Evolutionary conservation across 2,888 invertebrate genomes (phyloP), one percentile per base, ranked within the genome.

Genomic region (Metalampra italica): DNA sequence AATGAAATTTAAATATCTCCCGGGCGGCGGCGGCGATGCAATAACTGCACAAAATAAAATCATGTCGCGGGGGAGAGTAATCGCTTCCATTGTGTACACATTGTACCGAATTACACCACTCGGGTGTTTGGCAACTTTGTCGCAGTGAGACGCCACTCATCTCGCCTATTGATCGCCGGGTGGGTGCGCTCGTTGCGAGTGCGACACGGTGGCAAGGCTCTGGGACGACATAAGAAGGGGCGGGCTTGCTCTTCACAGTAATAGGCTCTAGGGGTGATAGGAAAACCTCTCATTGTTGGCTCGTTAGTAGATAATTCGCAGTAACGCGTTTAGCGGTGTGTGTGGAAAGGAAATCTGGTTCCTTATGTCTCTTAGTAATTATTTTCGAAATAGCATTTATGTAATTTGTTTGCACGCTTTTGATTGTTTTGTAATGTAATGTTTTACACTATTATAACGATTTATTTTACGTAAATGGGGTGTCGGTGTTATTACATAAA

Each of bases 1-100:
- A 89, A 89, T 88, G 87, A 86, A 88, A 89, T 89, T 88, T 88
- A 88, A 88, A 89, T 88, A 88, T 88, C 86, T 87, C 82, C 77
- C 79, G 78, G 77, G 71, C 82, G 77, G 71, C 78, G 77, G 71
- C 82, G 77, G 71, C 82, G 77, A 78, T 81, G 81, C 79, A 85
- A 87, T 89, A 88, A 86, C 84, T 82, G 83, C 78, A 85, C 87
- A 85, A 88, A 89, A 88, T 3, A 87, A 86, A 89, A 86, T 87
- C 85, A 84, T 85, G 79, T 81, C 78, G 81, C 80, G 73, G 71
- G 86, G 86, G 87, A 81, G 82, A 81, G 71, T 78, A 87, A 88
- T 86, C 83, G 85, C 75, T 78, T 79, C 81, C 71, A 85, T 86
- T 86, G 85, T 88, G 72, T 83, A 79, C 79, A 82, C 80, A 82